These are phyloP conservation scores for Papilio demoleus DNA, from an alignment of 2,888 invertebrate species.

Conservation along the genomic window DNA sequence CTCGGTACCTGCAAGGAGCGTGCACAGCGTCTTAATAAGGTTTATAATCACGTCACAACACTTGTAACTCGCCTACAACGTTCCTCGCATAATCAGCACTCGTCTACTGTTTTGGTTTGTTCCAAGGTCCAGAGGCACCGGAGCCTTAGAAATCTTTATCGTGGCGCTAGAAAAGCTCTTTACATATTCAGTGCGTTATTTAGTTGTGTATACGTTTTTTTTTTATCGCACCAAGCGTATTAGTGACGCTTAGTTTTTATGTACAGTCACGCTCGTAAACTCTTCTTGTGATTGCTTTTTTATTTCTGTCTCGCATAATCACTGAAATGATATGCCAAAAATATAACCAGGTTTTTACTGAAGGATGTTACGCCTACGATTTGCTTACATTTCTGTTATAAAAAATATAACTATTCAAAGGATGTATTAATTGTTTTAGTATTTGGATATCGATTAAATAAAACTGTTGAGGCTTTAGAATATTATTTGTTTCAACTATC, in stretches of 20 bases:
- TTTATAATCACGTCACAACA: no score
- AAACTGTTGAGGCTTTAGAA: neutral
- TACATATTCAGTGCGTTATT: slow-evolving; percentile 30
- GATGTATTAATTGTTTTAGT: no score
- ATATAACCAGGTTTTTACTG: neutral
- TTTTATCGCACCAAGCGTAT: slow-evolving; percentile 29
- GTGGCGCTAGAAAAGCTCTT: slow-evolving; percentile 14
- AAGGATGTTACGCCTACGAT: neutral
- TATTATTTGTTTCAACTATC: neutral
- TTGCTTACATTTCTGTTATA: neutral
- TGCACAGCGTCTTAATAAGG: no score
- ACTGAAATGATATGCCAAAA: slow-evolving; percentile 41
- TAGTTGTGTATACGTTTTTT: slow-evolving; percentile 33
- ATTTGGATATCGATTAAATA: neutral
- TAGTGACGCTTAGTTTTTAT: slow-evolving; percentile 31
- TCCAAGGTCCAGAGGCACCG: slow-evolving; percentile 54
- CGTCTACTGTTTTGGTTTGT: slow-evolving; percentile 38
- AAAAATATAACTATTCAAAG: neutral
- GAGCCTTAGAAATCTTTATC: slow-evolving; percentile 25
- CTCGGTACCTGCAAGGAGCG: no score
- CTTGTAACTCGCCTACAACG: no score
- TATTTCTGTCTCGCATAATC: slow-evolving; percentile 12
- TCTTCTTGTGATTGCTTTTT: slow-evolving; percentile 22
- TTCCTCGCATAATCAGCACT: slow-evolving; percentile 61
- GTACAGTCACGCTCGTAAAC: slow-evolving; percentile 26